Conservation (phyloP, 2,113 vertebrate genomes). For the Halichoerus grypus region DNA sequence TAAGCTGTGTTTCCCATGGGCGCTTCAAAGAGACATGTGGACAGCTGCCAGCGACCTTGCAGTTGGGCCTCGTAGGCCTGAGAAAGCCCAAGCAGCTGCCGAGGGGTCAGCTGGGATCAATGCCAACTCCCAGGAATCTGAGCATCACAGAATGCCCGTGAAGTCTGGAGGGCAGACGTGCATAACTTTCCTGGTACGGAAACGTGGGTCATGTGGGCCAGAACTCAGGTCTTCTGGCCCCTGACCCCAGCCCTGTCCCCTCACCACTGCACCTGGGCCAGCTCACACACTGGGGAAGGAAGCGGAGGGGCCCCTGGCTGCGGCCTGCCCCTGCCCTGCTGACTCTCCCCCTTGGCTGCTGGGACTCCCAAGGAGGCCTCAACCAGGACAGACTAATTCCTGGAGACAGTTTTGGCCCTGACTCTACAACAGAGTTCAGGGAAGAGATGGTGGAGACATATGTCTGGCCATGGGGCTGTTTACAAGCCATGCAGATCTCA, state of each 20-base stretch:
- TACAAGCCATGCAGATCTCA: neutral
- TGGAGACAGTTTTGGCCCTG: slow-evolving; percentile 23
- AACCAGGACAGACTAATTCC: neutral
- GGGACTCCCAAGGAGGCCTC: slow-evolving; percentile 23
- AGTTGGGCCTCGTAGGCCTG: neutral
- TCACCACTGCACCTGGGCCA: neutral
- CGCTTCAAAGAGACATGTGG: neutral
- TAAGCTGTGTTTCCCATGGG: neutral
- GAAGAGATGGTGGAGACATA: slow-evolving; percentile 31
- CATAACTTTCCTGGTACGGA: neutral
- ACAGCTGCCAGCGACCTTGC: neutral
- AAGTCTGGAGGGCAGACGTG: neutral
- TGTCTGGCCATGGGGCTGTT: slow-evolving; percentile 50
- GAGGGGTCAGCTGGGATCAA: neutral
- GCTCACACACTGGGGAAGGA: neutral
- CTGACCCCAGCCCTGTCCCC: neutral
- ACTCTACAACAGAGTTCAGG: neutral
- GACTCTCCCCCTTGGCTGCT: neutral
- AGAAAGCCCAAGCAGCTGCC: neutral
- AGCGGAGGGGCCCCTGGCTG: neutral
- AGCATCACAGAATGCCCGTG: neutral
- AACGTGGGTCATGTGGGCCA: too few species aligned
- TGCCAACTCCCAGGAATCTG: neutral
- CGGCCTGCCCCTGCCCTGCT: neutral
- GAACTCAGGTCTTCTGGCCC: neutral